These are phyloP conservation scores for Silurus glanis DNA, from an alignment of 2,113 vertebrate genomes.

Conservation along the genomic window DNA sequence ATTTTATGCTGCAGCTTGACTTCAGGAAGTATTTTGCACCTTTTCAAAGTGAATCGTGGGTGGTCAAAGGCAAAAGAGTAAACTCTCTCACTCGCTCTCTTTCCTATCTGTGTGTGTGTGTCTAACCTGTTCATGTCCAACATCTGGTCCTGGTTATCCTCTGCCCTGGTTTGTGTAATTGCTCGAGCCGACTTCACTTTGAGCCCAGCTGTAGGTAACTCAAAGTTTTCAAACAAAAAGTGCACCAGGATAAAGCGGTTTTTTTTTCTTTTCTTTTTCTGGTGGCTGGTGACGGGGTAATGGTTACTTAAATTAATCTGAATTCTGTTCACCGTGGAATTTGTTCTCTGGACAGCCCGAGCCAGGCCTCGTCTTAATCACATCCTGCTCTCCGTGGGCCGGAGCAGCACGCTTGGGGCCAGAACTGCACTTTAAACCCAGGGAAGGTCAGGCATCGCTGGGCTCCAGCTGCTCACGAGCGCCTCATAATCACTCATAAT, in stretches of 20 bases:
- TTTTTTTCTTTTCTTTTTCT: not conserved
- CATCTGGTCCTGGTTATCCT: conserved; percentile 94
- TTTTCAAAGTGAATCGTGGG: conserved; percentile 83
- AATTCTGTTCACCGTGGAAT: conserved; percentile 24
- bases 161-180: conserved; percentile 80
- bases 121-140: conserved; percentile 85
- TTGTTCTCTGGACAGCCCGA: not conserved
- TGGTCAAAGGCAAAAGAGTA: conserved; percentile 78
- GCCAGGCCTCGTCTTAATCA: conserved; percentile 31
- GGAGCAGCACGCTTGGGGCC: conserved; percentile 23
- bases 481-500: conserved; percentile 63
- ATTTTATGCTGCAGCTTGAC: conserved; percentile 77
- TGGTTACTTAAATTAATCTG: conserved; percentile 34
- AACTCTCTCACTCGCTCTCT: conserved; percentile 37
- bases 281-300: conserved; percentile 16
- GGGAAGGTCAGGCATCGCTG: conserved; percentile 69
- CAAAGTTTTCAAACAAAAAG: conserved; percentile 78
- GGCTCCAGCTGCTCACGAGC: conserved; percentile 62
- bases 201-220: conserved; percentile 74
- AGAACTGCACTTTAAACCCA: conserved; percentile 44
- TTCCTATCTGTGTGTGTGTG: conserved; percentile 56
- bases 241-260: conserved; percentile 25
- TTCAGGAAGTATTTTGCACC: conserved; percentile 78
- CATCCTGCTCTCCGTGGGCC: conserved; percentile 30
- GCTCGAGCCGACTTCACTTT: conserved; percentile 89